A percentile compares a stretch with the other conserved stretches of the same genome.
Conservation (phyloP, 1,140 invertebrate genomes). For the Drosophila trapezifrons region DNA sequence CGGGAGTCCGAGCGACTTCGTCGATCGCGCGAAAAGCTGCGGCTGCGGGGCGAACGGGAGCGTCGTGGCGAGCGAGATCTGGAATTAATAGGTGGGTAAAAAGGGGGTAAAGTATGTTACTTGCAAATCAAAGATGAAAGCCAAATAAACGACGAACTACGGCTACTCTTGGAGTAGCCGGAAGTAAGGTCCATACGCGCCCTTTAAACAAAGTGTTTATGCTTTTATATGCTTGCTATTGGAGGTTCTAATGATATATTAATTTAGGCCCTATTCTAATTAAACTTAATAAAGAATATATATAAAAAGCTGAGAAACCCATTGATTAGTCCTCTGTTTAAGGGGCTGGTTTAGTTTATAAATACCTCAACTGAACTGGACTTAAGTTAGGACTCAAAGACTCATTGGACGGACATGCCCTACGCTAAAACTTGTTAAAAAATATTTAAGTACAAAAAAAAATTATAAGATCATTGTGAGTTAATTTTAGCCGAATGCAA, state of each 20-base stretch:
- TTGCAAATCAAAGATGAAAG: neutral
- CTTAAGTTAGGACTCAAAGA: neutral
- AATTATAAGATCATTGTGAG: neutral
- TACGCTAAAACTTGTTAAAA: neutral
- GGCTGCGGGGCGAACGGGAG: slow-evolving; percentile 61
- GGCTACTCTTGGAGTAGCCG: neutral
- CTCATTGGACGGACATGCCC: neutral
- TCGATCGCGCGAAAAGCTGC: slow-evolving; percentile 60
- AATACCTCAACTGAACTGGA: neutral
- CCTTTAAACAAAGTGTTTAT: neutral
- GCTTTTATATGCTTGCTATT: neutral
- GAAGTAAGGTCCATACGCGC: slow-evolving; percentile 22
- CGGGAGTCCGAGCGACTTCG: slow-evolving; percentile 60
- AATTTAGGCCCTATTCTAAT: too few species aligned
- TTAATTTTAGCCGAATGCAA: neutral
- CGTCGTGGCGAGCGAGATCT: slow-evolving; percentile 63
- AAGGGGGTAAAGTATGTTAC: neutral
- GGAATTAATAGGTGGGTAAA: slow-evolving; percentile 34
- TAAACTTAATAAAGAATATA: neutral
- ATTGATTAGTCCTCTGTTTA: neutral
- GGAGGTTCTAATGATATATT: neutral
- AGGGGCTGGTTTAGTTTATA: neutral
- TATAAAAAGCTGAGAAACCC: neutral
- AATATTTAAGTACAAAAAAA: too few species aligned
- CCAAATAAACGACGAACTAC: neutral